Base-by-base conservation (phyloP, 2,888 invertebrate species). In the Branchellion lobata region DNA sequence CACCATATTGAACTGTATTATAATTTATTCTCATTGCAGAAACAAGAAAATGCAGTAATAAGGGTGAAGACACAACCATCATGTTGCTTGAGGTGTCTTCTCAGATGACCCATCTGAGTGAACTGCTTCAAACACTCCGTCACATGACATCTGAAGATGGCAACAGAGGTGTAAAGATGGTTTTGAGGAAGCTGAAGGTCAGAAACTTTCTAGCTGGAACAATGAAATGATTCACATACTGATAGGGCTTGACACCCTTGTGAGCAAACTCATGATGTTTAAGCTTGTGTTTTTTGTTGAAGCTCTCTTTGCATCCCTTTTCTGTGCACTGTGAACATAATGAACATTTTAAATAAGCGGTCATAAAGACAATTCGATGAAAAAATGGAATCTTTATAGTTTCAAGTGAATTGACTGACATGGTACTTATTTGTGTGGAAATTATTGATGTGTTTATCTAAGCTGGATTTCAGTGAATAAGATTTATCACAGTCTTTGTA, bases 271-370 rank as follows among this genome's bases (percentile, higher is more conserved):
- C 75, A 21, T 75, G 75, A 14, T 40, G 51, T 29, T 40, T 24
- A 21, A 75, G n/a, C 51, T 75, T 40, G n/a, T 47, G 33, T 53
- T 51, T 75, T 29, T 75, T 75, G n/a, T 40, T 47, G 51, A 75
- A 75, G 3, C 31, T 31, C 29, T 75, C 29, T n/a, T 24, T 40
- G n/a, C 75, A 75, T 1, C 73, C 73, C 1, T 1, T 40, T 5
- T 21, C 29, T 75, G 40, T 53, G 47, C 75, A 75, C 75, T 75
- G 31, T 29, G 47, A n/a, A n/a, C n/a, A n/a, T n/a, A n/a, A n/a
- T n/a, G n/a, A n/a, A n/a, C n/a, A n/a, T n/a, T n/a, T n/a, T n/a
- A n/a, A n/a, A n/a, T n/a, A n/a, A n/a, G n/a, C n/a, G n/a, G n/a
- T n/a, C n/a, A n/a, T n/a, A n/a, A n/a, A n/a, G n/a, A n/a, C n/a